Evolutionary conservation across 2,797 vertebrate species (phyloP).

Genomic region (Spinibarbus caldwelli): DNA sequence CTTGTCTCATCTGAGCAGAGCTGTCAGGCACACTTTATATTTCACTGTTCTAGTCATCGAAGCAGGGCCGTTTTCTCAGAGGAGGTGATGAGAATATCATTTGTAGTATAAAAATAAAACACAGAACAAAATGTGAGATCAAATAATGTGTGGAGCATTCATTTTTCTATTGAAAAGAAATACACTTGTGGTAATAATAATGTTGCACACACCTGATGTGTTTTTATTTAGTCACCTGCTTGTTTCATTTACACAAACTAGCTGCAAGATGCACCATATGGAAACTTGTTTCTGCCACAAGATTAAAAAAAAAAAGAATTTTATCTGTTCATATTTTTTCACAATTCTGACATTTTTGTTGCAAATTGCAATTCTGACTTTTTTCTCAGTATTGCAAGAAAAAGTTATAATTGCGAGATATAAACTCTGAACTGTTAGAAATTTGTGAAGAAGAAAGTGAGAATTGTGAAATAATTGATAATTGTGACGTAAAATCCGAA

Average conservation of each 20-base stretch:
- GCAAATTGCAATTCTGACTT: no score
- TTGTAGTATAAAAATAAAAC: neutral
- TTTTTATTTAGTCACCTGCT: neutral
- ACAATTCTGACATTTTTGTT: no score
- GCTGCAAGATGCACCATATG: neutral
- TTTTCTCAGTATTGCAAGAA: no score
- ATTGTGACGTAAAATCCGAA: no score
- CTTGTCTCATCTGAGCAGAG: slow-evolving; percentile 1
- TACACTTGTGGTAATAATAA: neutral
- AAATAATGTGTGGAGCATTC: neutral
- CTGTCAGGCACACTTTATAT: slow-evolving; percentile 9
- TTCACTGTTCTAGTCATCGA: neutral
- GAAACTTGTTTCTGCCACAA: no score
- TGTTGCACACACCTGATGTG: neutral
- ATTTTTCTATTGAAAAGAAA: neutral
- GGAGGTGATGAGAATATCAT: neutral
- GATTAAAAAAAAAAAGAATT: no score
- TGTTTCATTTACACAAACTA: neutral
- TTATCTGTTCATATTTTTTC: no score
- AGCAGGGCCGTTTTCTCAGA: neutral
- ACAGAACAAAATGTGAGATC: neutral
- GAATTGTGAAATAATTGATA: no score
- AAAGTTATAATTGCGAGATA: no score
- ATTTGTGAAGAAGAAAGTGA: neutral
- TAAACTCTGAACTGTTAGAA: no score